Evolutionary conservation across 2,888 invertebrate genomes (phyloP).

Genomic region (Labia minor): DNA sequence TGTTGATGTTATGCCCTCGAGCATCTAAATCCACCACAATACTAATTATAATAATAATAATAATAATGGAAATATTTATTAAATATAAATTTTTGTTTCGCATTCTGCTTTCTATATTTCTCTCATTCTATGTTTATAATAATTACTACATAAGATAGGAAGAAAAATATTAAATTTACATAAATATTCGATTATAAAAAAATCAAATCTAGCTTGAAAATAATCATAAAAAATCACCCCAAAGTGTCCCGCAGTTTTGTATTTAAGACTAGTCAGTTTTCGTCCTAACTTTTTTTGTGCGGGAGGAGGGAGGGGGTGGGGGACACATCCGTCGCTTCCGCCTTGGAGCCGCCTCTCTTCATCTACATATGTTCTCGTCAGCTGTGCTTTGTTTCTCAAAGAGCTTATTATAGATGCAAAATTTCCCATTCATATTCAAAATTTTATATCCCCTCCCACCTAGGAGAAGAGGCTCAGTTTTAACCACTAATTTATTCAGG

Average conservation of each 20-base stretch:
- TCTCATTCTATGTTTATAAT: no score
- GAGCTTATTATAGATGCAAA: conserved; percentile 76
- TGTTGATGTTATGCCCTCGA: no score
- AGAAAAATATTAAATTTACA: no score
- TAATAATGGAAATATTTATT: no score
- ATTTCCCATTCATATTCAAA: conserved; percentile 83
- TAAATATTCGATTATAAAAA: no score
- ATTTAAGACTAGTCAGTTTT: not conserved
- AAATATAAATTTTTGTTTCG: no score
- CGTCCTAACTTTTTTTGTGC: not conserved
- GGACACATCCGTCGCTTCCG: not conserved
- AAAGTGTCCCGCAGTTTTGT: not conserved
- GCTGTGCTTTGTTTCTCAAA: conserved; percentile 47
- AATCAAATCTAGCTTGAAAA: no score
- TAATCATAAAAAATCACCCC: not conserved
- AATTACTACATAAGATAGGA: no score
- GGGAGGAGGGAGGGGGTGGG: no score
- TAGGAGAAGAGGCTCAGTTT: conserved; percentile 42
- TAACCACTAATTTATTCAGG: conserved; percentile 68
- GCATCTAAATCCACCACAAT: no score
- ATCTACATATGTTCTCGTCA: conserved; percentile 52
- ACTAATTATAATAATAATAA: no score
- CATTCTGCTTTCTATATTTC: no score
- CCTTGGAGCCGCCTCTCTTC: conserved; percentile 31
- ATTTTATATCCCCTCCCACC: conserved; percentile 60